Evolutionary conservation across 2,113 vertebrate species (phyloP).

Genomic region (Megaceryle torquata): DNA sequence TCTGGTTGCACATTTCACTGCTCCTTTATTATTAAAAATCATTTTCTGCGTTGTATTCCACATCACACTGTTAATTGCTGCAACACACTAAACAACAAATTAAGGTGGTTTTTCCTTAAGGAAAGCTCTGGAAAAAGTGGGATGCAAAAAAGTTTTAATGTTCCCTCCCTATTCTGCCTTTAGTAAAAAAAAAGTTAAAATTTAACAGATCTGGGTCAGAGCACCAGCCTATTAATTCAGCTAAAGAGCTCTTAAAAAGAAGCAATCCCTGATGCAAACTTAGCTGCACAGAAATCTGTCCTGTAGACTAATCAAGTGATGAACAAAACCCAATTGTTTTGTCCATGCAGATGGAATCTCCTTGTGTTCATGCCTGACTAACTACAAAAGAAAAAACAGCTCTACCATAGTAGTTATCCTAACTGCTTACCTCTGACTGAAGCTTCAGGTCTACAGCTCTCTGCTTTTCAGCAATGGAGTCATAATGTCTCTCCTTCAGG

Average conservation of each 20-base stretch:
- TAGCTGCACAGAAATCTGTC: not conserved
- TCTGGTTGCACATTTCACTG: not conserved
- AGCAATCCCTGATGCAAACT: not conserved
- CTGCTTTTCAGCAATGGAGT: slow-evolving; percentile 90
- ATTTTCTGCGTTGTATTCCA: not conserved
- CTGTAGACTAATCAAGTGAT: not conserved
- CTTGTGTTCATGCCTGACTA: not conserved
- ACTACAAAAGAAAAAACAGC: not conserved
- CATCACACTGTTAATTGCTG: not conserved
- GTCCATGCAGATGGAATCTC: not conserved
- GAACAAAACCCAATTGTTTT: not conserved
- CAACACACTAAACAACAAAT: not conserved
- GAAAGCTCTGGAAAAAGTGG: not conserved
- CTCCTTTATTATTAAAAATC: not conserved
- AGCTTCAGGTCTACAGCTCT: slow-evolving; percentile 84
- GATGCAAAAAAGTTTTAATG: not conserved
- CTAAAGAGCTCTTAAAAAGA: not conserved
- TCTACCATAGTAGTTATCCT: not conserved
- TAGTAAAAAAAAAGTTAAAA: not conserved
- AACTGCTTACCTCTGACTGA: slow-evolving; percentile 82
- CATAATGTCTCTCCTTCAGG: slow-evolving; percentile 85
- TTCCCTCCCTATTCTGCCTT: not conserved
- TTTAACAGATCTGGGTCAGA: not conserved
- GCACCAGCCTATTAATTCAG: not conserved
- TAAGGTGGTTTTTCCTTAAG: not conserved